Percentiles rank a stretch among this genome's conserved stretches.
phyloP scores from a whole-genome alignment of 1,140 invertebrate genomes.

The Papilio machaon region DNA sequence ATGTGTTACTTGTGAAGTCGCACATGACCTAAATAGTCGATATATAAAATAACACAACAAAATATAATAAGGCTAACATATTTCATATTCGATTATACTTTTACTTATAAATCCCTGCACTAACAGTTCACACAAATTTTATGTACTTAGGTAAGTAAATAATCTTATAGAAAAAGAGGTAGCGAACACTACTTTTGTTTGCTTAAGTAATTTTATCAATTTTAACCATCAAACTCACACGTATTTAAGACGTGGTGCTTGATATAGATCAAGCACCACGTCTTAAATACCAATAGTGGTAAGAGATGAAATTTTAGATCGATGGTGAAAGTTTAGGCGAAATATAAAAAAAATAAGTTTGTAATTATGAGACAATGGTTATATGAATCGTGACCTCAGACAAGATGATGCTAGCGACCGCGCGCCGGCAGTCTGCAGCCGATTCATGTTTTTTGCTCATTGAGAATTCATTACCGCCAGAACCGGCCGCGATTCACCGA shows the following conservation, averaged over 20 bases:
- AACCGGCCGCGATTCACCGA: constrained; percentile 61
- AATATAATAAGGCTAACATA: neutral
- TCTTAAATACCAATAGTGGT: neutral
- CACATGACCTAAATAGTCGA: constrained; percentile 1
- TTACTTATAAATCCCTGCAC: neutral
- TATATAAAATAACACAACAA: neutral
- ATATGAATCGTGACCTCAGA: constrained; percentile 43
- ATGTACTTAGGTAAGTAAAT: neutral
- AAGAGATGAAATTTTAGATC: no score
- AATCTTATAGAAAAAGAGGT: neutral
- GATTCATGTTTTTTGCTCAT: constrained; percentile 57
- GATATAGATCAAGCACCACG: no score
- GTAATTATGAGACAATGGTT: constrained; percentile 42
- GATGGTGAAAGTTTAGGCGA: neutral
- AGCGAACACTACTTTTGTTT: neutral
- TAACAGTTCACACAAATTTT: neutral
- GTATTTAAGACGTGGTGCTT: neutral
- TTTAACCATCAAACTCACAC: neutral
- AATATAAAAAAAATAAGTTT: neutral
- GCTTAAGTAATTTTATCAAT: neutral
- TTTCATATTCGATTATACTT: neutral
- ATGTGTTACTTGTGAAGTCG: neutral
- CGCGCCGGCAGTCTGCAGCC: constrained; percentile 15
- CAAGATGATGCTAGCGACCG: constrained; percentile 37
- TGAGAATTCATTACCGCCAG: constrained; percentile 63